A percentile compares a stretch with the other conserved stretches of the same genome.
phyloP scores from a whole-genome alignment of 1,140 invertebrate genomes.

The Bombus waltoni region DNA sequence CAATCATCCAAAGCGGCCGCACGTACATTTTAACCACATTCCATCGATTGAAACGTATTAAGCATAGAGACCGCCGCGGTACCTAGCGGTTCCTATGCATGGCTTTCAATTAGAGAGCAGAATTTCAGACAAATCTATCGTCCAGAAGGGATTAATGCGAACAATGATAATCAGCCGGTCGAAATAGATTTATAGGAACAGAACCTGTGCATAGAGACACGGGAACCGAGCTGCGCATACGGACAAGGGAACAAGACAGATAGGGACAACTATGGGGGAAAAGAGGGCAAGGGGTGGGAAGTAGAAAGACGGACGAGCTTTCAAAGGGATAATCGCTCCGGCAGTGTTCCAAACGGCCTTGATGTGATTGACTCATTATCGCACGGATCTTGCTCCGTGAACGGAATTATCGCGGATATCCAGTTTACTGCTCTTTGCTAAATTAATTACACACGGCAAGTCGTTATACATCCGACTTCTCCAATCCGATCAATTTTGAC shows the following conservation, averaged over 20 bases:
- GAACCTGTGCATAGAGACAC: background rate
- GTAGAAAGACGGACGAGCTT: constrained; percentile 17
- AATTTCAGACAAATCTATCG: background rate
- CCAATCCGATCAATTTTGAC: constrained; percentile 3
- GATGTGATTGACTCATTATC: constrained; percentile 54
- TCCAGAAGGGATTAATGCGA: background rate
- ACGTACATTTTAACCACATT: background rate
- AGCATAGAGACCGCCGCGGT: background rate
- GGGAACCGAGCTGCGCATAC: too few relatives aligned
- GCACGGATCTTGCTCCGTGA: constrained; percentile 23
- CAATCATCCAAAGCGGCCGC: too few relatives aligned
- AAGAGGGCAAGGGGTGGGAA: too few relatives aligned
- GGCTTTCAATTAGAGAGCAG: background rate
- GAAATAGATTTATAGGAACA: constrained; percentile 25
- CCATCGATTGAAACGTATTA: too few relatives aligned
- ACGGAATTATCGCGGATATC: constrained; percentile 37
- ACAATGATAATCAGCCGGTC: constrained; percentile 17
- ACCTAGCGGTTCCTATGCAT: background rate
- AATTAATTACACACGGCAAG: constrained; percentile 38
- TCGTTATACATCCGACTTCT: background rate
- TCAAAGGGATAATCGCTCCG: constrained; percentile 33
- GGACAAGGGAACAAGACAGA: background rate
- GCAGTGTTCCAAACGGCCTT: constrained; percentile 13
- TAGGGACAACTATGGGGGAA: background rate
- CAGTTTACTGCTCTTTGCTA: constrained; percentile 36